phyloP scores from a whole-genome alignment of 2,888 invertebrate genomes.

The Drosophila robusta region DNA sequence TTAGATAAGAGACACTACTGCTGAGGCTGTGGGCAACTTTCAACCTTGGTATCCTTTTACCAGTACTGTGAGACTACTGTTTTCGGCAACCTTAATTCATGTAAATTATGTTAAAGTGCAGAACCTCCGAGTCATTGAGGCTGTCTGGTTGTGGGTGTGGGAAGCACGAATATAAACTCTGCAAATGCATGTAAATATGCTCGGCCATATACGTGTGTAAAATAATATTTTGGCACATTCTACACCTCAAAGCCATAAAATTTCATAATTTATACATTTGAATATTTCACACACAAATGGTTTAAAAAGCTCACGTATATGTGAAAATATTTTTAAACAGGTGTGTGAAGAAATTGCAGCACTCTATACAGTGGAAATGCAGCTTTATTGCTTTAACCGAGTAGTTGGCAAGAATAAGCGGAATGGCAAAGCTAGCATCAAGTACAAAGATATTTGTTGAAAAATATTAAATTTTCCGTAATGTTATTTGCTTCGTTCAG shows the following conservation, averaged over 20 bases:
- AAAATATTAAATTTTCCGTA: slow-evolving; percentile 36
- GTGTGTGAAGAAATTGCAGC: slow-evolving; percentile 16
- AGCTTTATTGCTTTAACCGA: slow-evolving; percentile 58
- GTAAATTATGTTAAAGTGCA: slow-evolving; percentile 79
- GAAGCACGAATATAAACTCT: slow-evolving; percentile 40
- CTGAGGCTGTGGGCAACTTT: slow-evolving; percentile 49
- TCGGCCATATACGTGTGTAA: slow-evolving; percentile 68
- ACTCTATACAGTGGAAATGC: slow-evolving; percentile 41
- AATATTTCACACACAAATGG: slow-evolving; percentile 60
- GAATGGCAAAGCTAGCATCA: neutral
- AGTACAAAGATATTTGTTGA: slow-evolving; percentile 7
- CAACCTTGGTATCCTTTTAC: slow-evolving; percentile 47
- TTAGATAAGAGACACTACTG: slow-evolving; percentile 64
- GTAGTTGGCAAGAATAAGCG: too few species aligned
- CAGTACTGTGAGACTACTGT: slow-evolving; percentile 35
- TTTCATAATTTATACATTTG: slow-evolving; percentile 79
- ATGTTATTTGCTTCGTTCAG: slow-evolving; percentile 19
- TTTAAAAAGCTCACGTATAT: slow-evolving; percentile 1
- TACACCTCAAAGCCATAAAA: slow-evolving; percentile 76
- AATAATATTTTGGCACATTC: slow-evolving; percentile 78
- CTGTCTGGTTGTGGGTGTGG: slow-evolving; percentile 25
- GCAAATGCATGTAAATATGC: slow-evolving; percentile 56
- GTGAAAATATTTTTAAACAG: slow-evolving; percentile 5
- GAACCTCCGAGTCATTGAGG: slow-evolving; percentile 24
- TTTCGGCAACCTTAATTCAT: slow-evolving; percentile 69